Percentiles rank a stretch among this genome's conserved stretches.
Conservation (phyloP, 2,888 invertebrate species). For the Trimorus sp. region DNA sequence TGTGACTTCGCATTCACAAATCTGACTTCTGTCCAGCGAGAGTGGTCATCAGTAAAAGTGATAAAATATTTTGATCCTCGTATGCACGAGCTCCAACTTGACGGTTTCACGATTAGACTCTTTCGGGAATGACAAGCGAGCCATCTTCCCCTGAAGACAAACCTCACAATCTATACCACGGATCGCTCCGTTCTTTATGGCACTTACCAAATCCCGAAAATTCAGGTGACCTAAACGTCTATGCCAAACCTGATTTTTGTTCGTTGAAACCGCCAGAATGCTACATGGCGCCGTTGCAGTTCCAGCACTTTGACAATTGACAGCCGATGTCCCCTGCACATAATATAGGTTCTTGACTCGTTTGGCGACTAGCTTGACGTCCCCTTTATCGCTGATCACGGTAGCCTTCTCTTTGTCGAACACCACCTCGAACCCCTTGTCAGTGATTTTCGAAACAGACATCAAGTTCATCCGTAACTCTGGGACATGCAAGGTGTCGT, state of each 20-base stretch:
- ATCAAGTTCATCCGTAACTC: slow-evolving; percentile 20
- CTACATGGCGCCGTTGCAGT: background rate
- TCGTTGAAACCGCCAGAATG: background rate
- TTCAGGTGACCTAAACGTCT: slow-evolving; percentile 65
- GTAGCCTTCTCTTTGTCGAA: slow-evolving; percentile 4
- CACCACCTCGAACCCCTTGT: background rate
- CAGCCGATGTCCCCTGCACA: background rate
- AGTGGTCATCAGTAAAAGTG: slow-evolving; percentile 1
- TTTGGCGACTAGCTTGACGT: slow-evolving; percentile 10
- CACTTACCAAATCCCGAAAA: slow-evolving; percentile 37
- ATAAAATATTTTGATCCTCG: slow-evolving; percentile 3
- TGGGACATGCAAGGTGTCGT: slow-evolving; percentile 38
- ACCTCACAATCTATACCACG: slow-evolving; percentile 24
- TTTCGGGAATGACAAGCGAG: slow-evolving; percentile 23
- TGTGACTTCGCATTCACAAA: slow-evolving; percentile 1
- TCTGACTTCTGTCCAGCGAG: slow-evolving; percentile 8
- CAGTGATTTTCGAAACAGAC: slow-evolving; percentile 22
- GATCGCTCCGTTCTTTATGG: slow-evolving; percentile 38
- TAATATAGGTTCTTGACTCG: slow-evolving; percentile 10
- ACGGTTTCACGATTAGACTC: slow-evolving; percentile 18
- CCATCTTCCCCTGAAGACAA: slow-evolving; percentile 34
- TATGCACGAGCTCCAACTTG: slow-evolving; percentile 13
- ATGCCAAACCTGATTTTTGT: slow-evolving; percentile 49
- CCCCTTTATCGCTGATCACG: background rate
- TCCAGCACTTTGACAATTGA: slow-evolving; percentile 1